phyloP scores from a whole-genome alignment of 1,140 invertebrate species.

The Brachionus rubens region DNA sequence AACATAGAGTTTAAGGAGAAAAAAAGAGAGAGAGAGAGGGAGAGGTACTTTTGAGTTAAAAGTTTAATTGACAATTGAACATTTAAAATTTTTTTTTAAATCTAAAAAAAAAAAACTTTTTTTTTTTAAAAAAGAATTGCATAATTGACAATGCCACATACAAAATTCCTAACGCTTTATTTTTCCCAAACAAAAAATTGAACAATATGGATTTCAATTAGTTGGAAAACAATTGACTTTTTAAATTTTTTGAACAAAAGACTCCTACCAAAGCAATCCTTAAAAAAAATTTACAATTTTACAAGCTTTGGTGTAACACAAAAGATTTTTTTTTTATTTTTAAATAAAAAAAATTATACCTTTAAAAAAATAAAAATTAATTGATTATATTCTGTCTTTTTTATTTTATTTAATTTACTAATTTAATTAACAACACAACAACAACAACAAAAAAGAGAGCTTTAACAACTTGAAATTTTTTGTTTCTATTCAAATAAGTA shows the following conservation, averaged over 20 bases:
- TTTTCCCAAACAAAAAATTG: not conserved
- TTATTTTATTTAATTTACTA: conserved; percentile 33
- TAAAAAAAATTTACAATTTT: conserved; percentile 15
- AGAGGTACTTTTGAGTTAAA: not conserved
- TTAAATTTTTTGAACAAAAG: not conserved
- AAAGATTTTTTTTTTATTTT: conserved; percentile 11
- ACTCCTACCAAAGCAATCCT: not conserved
- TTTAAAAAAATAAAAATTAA: not conserved
- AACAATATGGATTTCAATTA: not conserved
- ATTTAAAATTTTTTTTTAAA: not conserved
- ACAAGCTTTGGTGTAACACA: not conserved
- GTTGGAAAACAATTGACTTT: not conserved
- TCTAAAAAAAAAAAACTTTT: not conserved
- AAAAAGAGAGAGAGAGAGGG: not conserved
- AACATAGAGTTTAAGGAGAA: not conserved
- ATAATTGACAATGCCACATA: conserved; percentile 42
- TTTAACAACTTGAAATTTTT: conserved; percentile 26
- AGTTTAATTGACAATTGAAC: not conserved
- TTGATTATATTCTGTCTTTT: conserved; percentile 6
- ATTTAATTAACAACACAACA: no score
- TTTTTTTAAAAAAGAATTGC: conserved; percentile 8
- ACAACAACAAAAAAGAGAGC: conserved; percentile 1
- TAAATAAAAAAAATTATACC: conserved; percentile 11
- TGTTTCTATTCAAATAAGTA: conserved; percentile 21
- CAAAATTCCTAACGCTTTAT: not conserved